Evolutionary conservation across 1,140 invertebrate genomes (phyloP), one percentile per base, ranked within the genome.

Genomic region (Mylabris phalerata): DNA sequence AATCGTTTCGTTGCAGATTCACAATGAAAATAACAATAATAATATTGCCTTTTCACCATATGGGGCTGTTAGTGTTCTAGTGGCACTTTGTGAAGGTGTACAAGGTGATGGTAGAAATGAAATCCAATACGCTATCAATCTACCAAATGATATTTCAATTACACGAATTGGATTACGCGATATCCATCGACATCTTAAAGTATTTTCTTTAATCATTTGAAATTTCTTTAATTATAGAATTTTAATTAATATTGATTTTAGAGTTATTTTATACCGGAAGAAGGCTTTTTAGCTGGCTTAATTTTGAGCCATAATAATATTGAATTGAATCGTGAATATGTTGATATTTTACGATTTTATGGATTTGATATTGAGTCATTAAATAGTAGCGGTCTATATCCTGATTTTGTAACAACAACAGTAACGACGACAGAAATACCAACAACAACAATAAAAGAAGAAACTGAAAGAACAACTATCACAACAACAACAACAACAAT

Each of bases 41-140:
- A 92, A 92, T 67, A 84, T 90, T n/a, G 89, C 87, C 5, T 88
- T 90, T 71, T 91, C 88, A 1, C 88, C 89, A 3, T 88, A 89
- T 38, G 88, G 88, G 0, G 71, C 88, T 51, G 82, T 85, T 63
- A 88, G 88, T 62, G 86, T 91, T 7, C 73, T 90, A 42, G 80
- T 88, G 19, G 86, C 88, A 0, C 73, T 92, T 9, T 88, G 84
- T 66, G 89, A 92, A 72, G 89, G 88, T 25, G 79, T 88, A 0
- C 76, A 81, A 25, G 86, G 86, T 19, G 77, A 80, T 58, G 84
- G 86, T 11, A 80, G 80, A 25, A 77, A 80, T 25, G 86, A 92
- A 71, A 84, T 92, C 39, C 77, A 81, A 13, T 79, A 84, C 45
- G 79, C 80, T 1, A 73, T 88, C 56, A 77, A 81, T 25, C 70